Conservation (phyloP, 2,797 vertebrate species). For the Phoxinus dragarum region DNA sequence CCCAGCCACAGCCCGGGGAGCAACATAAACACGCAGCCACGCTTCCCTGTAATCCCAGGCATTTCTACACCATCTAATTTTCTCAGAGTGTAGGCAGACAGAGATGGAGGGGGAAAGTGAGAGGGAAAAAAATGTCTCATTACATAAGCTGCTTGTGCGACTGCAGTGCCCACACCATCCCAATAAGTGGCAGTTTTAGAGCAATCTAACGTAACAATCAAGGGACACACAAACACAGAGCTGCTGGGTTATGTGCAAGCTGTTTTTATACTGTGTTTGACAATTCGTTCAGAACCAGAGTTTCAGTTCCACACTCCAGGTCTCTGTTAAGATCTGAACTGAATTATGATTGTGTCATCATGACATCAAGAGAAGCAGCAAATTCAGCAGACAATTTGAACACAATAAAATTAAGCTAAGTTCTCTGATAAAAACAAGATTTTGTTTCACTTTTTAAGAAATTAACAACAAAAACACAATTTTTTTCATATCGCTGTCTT, state of each 20-base stretch:
- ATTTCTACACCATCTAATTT: constrained; percentile 63
- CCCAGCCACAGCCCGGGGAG: constrained; percentile 43
- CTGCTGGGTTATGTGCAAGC: constrained; percentile 30
- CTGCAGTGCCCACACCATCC: constrained; percentile 46
- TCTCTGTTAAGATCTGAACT: constrained; percentile 1
- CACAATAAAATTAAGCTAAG: neutral
- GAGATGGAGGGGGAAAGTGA: constrained; percentile 45
- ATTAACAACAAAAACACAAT: neutral
- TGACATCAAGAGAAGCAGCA: neutral
- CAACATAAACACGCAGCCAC: constrained; percentile 60
- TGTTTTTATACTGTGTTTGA: constrained; percentile 3
- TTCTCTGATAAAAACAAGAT: neutral
- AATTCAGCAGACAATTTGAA: neutral
- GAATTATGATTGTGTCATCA: constrained; percentile 6
- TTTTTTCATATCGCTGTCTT: neutral
- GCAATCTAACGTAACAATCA: constrained; percentile 49
- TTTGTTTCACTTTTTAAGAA: neutral
- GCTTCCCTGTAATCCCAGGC: constrained; percentile 60
- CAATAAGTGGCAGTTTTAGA: constrained; percentile 51
- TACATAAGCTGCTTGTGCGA: constrained; percentile 45
- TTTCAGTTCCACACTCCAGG: constrained; percentile 15
- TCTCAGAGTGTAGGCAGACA: constrained; percentile 59
- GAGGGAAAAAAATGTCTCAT: constrained; percentile 38
- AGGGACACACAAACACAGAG: constrained; percentile 31
- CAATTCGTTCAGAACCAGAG: constrained; percentile 10